These are phyloP conservation scores for Aepyceros melampus DNA, from an alignment of 2,113 vertebrate species.

Conservation along the genomic window DNA sequence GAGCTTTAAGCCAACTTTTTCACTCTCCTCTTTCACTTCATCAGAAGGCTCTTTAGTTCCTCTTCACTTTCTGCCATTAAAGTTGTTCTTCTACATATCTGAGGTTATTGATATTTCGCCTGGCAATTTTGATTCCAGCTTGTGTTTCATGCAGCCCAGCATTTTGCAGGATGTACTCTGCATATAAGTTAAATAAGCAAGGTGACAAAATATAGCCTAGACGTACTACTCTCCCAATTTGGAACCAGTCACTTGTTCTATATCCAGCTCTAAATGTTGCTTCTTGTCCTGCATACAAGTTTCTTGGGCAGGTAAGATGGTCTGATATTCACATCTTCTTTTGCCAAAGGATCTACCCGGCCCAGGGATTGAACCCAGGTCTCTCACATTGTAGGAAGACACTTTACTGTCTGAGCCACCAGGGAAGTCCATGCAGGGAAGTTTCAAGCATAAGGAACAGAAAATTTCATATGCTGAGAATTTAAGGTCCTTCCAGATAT, in stretches of 20 bases:
- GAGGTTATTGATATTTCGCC: not conserved
- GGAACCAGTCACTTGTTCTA: not conserved
- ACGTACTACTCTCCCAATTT: not conserved
- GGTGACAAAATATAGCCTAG: not conserved
- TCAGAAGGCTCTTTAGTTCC: not conserved
- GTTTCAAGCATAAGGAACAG: not conserved
- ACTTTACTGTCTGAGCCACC: not conserved
- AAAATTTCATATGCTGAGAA: not conserved
- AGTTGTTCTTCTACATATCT: not conserved
- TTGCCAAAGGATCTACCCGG: not conserved
- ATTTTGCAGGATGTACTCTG: not conserved
- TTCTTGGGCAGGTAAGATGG: not conserved
- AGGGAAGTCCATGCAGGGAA: not conserved
- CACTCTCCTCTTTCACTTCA: not conserved
- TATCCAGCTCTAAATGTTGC: not conserved
- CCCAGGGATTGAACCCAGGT: rapidly evolving
- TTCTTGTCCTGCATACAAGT: not conserved
- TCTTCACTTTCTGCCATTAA: not conserved
- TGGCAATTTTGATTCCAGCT: not conserved
- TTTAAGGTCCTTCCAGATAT: not conserved
- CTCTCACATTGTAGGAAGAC: not conserved
- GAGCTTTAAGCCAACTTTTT: not conserved
- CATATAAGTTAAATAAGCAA: not conserved
- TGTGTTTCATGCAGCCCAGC: not conserved
- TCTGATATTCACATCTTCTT: not conserved